phyloP scores from a whole-genome alignment of 2,888 invertebrate genomes.

The Diloba caeruleocephala region DNA sequence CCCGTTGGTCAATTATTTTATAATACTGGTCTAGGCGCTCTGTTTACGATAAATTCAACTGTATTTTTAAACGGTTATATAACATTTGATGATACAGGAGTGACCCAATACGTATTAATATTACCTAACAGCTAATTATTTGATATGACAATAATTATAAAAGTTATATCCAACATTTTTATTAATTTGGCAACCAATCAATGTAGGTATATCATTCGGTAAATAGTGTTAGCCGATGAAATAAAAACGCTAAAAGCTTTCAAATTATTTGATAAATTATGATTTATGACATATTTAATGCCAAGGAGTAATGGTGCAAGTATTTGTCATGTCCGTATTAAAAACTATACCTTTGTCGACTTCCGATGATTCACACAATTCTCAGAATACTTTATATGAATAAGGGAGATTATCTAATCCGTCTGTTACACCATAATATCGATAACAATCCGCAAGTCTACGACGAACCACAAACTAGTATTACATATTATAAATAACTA shows the following conservation, averaged over 20 bases:
- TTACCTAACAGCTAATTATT: not conserved
- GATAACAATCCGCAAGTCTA: conserved; percentile 22
- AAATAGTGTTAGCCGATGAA: not conserved
- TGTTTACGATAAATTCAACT: too few relatives aligned
- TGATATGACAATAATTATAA: too few relatives aligned
- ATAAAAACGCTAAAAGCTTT: conserved; percentile 12
- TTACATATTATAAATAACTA: too few relatives aligned
- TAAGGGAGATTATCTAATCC: conserved; percentile 52
- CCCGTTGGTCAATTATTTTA: conserved; percentile 6
- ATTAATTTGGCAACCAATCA: too few relatives aligned
- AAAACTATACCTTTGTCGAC: conserved; percentile 48
- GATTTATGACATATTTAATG: conserved; percentile 26
- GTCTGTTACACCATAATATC: conserved; percentile 31
- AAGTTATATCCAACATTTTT: too few relatives aligned
- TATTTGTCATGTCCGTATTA: conserved; percentile 40
- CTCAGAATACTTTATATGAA: conserved; percentile 38
- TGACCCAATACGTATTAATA: conserved; percentile 8
- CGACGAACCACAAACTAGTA: conserved; percentile 10
- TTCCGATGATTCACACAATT: conserved; percentile 56
- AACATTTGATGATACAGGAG: conserved; percentile 13
- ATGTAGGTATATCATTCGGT: too few relatives aligned
- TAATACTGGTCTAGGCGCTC: too few relatives aligned
- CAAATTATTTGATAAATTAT: conserved; percentile 13
- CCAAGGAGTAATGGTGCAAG: conserved; percentile 27
- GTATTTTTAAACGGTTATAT: conserved; percentile 9